Evolutionary conservation across 2,797 vertebrate species (phyloP).

Genomic region (Dendrocincla tyrannina): DNA sequence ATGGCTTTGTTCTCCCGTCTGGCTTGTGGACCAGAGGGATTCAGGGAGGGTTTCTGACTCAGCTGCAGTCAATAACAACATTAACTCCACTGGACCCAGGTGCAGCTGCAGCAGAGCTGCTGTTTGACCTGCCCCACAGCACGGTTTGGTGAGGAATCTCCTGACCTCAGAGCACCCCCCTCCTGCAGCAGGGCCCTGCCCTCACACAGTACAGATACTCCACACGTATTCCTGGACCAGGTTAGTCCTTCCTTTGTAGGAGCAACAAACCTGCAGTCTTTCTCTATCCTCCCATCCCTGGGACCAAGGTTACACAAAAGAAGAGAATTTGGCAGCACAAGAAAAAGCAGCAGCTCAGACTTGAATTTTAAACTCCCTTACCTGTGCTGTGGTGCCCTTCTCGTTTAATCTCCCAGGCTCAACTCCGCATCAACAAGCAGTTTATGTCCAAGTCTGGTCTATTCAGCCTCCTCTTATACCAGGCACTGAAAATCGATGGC

Average conservation of each 20-base stretch:
- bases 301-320: not conserved
- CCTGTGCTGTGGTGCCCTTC: not conserved
- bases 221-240: not conserved
- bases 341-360: not conserved
- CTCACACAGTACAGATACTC: not conserved
- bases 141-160: not conserved
- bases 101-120: not conserved
- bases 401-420: not conserved
- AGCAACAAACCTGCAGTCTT: not conserved
- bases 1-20: not conserved
- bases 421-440: not conserved
- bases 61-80: not conserved
- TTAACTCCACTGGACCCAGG: not conserved
- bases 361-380: not conserved
- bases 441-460: not conserved
- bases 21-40: not conserved
- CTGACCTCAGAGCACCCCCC: not conserved
- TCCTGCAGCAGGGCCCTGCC: fast-evolving
- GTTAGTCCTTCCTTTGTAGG: not conserved
- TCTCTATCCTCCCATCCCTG: not conserved
- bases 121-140: not conserved
- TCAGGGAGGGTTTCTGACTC: not conserved
- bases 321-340: not conserved
- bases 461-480: not conserved
- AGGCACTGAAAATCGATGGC: not conserved